These are phyloP conservation scores for Lamellibrachia columna DNA, from an alignment of 2,888 invertebrate genomes.

Conservation along the genomic window DNA sequence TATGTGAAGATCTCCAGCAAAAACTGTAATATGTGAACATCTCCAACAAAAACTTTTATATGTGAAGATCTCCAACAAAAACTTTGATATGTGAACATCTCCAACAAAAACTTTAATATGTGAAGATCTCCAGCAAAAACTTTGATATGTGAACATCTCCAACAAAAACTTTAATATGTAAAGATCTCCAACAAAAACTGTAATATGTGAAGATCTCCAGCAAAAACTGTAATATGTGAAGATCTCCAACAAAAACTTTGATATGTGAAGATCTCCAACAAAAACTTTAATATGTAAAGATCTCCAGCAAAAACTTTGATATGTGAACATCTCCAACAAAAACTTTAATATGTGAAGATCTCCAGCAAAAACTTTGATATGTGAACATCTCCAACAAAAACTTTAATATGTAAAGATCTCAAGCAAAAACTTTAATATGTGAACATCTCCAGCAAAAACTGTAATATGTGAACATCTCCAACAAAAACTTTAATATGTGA, in stretches of 20 bases:
- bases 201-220: not conserved
- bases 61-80: no score
- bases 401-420: no score
- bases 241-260: not conserved
- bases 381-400: not conserved
- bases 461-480: not conserved
- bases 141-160: not conserved
- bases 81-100: not conserved
- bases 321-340: no score
- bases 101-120: not conserved
- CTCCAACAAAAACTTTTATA: not conserved
- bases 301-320: not conserved
- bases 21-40: not conserved
- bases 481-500: no score
- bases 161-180: not conserved
- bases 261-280: no score
- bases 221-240: not conserved
- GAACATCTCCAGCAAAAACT: not conserved
- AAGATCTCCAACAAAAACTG: not conserved
- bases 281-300: no score
- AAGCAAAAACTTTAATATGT: no score
- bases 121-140: no score
- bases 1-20: not conserved
- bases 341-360: no score
- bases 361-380: not conserved